phyloP scores from a whole-genome alignment of 1,140 invertebrate genomes.

The Mycetomoellerius zeteki region DNA sequence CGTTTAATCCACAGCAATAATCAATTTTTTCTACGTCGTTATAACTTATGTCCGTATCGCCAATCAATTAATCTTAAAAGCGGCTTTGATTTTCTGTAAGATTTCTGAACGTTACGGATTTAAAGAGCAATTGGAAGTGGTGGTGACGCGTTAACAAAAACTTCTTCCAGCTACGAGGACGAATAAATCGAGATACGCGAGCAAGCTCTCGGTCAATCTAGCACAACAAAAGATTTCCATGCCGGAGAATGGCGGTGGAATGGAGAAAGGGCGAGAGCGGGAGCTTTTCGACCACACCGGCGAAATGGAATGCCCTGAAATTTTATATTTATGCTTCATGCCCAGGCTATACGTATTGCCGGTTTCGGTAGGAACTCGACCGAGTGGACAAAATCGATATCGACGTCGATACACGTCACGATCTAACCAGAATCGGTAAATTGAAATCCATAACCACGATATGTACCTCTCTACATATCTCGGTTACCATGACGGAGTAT shows the following conservation, averaged over 20 bases:
- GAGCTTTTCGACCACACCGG: conserved; percentile 41
- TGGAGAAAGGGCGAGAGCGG: conserved; percentile 37
- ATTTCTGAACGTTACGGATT: not conserved
- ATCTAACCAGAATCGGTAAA: conserved; percentile 41
- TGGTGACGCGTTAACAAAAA: conserved; percentile 42
- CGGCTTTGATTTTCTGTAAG: not conserved
- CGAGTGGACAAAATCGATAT: conserved; percentile 56
- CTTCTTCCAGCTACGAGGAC: not conserved
- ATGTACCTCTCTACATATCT: conserved; percentile 23
- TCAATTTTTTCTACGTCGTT: not conserved
- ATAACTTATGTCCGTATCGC: not conserved
- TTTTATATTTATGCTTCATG: conserved; percentile 59
- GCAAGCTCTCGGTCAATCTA: conserved; percentile 11
- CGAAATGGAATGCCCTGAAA: conserved; percentile 51
- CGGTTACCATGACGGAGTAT: conserved; percentile 26
- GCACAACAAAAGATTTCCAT: conserved; percentile 44
- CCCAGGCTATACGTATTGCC: conserved; percentile 19
- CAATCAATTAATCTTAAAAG: not conserved
- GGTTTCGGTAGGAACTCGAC: conserved; percentile 48
- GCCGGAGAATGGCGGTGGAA: conserved; percentile 37
- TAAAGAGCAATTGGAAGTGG: conserved; percentile 24
- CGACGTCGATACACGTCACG: conserved; percentile 27
- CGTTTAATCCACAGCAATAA: not conserved
- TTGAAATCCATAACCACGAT: conserved; percentile 56
- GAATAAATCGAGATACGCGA: conserved; percentile 35